These are phyloP conservation scores for Hylaeus volcanicus DNA, from an alignment of 1,140 invertebrate species.

Conservation along the genomic window DNA sequence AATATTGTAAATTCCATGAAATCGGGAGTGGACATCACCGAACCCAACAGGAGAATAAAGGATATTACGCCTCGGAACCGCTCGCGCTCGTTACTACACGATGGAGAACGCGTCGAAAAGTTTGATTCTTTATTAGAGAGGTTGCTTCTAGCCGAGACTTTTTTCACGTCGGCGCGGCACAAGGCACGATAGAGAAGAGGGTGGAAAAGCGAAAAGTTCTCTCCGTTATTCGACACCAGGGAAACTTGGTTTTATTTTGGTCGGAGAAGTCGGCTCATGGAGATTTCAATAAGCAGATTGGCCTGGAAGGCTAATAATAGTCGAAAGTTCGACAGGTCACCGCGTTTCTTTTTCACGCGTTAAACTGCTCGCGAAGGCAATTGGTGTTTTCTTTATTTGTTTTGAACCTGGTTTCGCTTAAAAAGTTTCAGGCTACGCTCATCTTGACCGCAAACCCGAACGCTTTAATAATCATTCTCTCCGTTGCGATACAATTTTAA, in stretches of 20 bases:
- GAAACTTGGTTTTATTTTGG: constrained; percentile 4
- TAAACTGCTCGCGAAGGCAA: background rate
- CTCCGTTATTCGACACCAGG: background rate
- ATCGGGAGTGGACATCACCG: too few species aligned
- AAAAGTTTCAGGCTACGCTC: too few species aligned
- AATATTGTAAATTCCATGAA: too few species aligned
- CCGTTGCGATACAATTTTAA: background rate
- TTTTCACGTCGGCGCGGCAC: background rate
- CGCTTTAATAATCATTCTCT: background rate
- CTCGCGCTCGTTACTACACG: background rate
- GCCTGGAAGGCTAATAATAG: background rate
- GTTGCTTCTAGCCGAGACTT: background rate
- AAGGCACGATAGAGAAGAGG: background rate
- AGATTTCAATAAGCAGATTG: background rate
- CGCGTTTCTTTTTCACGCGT: background rate
- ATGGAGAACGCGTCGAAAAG: background rate
- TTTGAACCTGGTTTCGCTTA: background rate
- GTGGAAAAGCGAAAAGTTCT: background rate
- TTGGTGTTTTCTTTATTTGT: background rate
- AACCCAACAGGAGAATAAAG: background rate
- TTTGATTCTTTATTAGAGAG: constrained; percentile 19
- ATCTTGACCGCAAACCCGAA: background rate
- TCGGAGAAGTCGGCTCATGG: background rate
- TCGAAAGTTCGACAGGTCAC: background rate
- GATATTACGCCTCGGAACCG: background rate